Percentiles rank a stretch among this genome's conserved stretches.
Conservation (phyloP, 2,888 invertebrate genomes). For the Rhagophthalmus giganteus region DNA sequence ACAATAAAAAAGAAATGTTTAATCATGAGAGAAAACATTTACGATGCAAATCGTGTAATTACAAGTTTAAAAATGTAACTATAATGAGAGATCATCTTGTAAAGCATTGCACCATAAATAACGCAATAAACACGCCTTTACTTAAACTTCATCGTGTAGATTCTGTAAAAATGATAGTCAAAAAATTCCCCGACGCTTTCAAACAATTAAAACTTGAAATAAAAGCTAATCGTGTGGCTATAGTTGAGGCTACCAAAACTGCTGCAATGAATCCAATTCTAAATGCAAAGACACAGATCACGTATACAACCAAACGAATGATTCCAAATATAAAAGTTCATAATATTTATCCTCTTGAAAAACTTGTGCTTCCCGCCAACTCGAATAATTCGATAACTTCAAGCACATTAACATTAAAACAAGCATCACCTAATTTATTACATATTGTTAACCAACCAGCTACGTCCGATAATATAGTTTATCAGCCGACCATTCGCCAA, state of each 20-base stretch:
- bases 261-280: neutral
- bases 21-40: constrained; percentile 13
- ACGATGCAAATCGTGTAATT: constrained; percentile 11
- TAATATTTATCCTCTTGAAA: neutral
- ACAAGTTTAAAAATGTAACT: constrained; percentile 2
- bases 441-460: neutral
- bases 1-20: neutral
- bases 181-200: constrained; percentile 3
- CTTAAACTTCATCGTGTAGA: constrained; percentile 14
- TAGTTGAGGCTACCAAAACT: neutral
- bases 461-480: neutral
- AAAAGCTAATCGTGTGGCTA: neutral
- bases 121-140: constrained; percentile 2
- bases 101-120: constrained; percentile 12
- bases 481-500: neutral
- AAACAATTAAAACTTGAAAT: neutral
- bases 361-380: neutral
- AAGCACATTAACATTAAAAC: neutral
- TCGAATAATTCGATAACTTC: neutral
- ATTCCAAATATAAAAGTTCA: neutral
- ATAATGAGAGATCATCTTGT: constrained; percentile 9
- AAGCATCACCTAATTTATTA: neutral
- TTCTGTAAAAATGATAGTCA: neutral
- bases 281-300: neutral
- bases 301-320: no score